Conservation (phyloP, 2,797 vertebrate species). For the Dallia pectoralis region DNA sequence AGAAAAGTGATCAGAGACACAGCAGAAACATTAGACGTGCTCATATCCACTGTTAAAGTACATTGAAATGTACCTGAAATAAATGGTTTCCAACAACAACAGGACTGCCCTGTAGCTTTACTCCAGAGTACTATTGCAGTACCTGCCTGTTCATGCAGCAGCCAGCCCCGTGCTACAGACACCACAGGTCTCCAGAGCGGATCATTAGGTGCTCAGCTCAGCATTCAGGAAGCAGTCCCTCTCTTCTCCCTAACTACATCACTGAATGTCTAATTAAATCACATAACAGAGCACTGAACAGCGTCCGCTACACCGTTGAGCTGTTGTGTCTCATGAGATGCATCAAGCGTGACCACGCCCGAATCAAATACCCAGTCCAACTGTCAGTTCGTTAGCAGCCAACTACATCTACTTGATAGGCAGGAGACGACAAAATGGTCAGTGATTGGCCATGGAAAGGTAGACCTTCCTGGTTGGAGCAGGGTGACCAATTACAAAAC, state of each 20-base stretch:
- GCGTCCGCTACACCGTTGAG: slow-evolving; percentile 39
- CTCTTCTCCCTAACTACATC: slow-evolving; percentile 17
- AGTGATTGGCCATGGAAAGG: slow-evolving; percentile 62
- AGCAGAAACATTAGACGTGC: no score
- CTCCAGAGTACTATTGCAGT: background rate
- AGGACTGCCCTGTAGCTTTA: slow-evolving; percentile 31
- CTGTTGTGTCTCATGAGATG: slow-evolving; percentile 40
- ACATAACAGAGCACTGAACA: slow-evolving; percentile 56
- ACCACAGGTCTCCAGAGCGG: slow-evolving; percentile 8
- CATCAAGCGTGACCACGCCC: slow-evolving; percentile 48
- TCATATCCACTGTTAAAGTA: no score
- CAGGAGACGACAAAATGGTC: slow-evolving; percentile 58
- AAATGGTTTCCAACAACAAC: no score
- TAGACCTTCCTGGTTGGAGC: slow-evolving; percentile 55
- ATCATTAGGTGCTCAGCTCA: slow-evolving; percentile 25
- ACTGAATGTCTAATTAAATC: slow-evolving; percentile 60
- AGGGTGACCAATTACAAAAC: background rate
- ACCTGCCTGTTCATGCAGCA: slow-evolving; percentile 4
- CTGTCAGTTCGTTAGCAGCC: slow-evolving; percentile 55
- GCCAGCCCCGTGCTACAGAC: slow-evolving; percentile 5
- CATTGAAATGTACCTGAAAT: no score
- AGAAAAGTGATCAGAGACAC: no score
- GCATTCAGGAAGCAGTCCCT: slow-evolving; percentile 8
- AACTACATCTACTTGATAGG: no score
- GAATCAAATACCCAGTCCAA: slow-evolving; percentile 37